phyloP scores from a whole-genome alignment of 2,113 vertebrate genomes.

The Uria lomvia region DNA sequence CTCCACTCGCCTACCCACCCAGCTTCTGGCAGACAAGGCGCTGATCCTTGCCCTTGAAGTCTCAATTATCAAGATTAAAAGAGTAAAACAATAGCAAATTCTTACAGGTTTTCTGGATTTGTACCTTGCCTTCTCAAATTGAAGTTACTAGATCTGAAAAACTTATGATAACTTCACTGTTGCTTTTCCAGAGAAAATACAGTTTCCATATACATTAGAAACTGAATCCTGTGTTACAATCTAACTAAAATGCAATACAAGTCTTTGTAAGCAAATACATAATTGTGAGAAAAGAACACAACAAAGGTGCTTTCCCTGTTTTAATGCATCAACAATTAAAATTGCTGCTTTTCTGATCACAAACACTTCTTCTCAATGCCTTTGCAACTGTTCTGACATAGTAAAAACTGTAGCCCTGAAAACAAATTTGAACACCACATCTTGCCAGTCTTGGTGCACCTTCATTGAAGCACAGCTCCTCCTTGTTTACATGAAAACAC shows the following conservation, averaged over 20 bases:
- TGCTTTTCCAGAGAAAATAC: background rate
- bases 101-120: background rate
- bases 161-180: background rate
- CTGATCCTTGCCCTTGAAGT: background rate
- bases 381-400: background rate
- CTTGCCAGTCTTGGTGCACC: background rate
- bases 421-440: background rate
- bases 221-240: background rate
- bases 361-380: background rate
- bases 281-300: background rate
- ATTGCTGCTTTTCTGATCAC: background rate
- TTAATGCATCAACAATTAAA: background rate
- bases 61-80: background rate
- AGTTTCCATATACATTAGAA: background rate
- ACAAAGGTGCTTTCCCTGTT: background rate
- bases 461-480: background rate
- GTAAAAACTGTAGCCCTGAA: background rate
- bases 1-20: rapidly evolving
- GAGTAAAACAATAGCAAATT: background rate
- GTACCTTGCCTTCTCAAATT: background rate
- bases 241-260: background rate
- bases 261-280: background rate
- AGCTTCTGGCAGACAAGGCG: background rate
- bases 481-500: background rate
- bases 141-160: background rate